Percentiles rank a stretch among this genome's conserved stretches.
These are phyloP conservation scores for Cebus imitator DNA, from an alignment of 2,113 vertebrate species.

Conservation along the genomic window DNA sequence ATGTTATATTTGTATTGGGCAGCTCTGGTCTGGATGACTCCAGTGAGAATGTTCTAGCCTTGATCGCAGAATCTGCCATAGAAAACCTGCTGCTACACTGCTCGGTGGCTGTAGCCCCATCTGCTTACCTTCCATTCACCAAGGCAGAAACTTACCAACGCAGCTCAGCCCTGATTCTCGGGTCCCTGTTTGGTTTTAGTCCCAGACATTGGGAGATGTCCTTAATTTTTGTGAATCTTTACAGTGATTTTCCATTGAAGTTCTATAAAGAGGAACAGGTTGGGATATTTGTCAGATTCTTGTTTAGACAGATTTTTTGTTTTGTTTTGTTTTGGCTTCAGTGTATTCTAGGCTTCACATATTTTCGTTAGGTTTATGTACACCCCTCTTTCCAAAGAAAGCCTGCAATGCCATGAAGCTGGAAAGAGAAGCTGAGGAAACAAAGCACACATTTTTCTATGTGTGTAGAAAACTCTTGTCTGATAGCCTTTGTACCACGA, in stretches of 20 bases:
- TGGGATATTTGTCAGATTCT: neutral
- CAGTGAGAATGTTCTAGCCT: neutral
- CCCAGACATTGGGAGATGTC: neutral
- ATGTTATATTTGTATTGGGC: neutral
- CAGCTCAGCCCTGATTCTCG: neutral
- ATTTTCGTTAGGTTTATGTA: neutral
- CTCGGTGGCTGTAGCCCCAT: neutral
- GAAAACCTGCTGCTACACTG: neutral
- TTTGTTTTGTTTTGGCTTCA: neutral
- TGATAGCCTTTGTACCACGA: neutral
- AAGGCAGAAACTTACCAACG: neutral
- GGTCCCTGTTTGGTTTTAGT: neutral
- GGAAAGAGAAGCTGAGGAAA: neutral
- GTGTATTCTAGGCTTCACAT: neutral
- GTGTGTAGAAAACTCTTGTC: neutral
- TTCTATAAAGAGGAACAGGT: neutral
- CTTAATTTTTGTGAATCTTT: neutral
- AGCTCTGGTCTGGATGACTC: neutral
- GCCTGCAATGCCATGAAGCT: neutral
- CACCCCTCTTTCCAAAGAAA: neutral
- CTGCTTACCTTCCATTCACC: neutral
- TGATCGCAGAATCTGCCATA: neutral
- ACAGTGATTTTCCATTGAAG: neutral
- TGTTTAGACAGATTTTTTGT: constrained; percentile 5
- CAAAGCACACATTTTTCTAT: neutral